Percentiles rank a stretch among this genome's conserved stretches.
Evolutionary conservation across 2,113 vertebrate species (phyloP).

Genomic region (Malurus elegans): DNA sequence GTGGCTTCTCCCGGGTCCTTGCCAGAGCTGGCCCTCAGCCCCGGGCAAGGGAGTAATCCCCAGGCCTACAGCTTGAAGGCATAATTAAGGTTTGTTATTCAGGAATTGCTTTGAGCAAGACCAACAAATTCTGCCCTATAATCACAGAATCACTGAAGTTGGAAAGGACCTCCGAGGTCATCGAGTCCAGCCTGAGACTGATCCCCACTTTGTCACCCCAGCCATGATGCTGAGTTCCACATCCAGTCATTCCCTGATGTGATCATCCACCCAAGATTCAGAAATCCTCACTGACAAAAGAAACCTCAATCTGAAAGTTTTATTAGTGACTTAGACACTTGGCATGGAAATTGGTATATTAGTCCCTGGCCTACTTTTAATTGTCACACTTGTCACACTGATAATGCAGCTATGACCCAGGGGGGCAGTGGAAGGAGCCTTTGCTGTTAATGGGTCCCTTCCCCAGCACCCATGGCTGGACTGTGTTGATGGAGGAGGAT

Average conservation of each 20-base stretch:
- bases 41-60: no score
- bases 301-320: not conserved
- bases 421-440: not conserved
- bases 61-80: not conserved
- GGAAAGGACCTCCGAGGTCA: not conserved
- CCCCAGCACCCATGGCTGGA: accelerated
- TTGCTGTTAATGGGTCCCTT: not conserved
- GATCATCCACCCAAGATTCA: not conserved
- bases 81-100: not conserved
- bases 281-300: not conserved
- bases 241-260: not conserved
- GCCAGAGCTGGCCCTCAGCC: not conserved
- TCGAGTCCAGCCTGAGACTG: not conserved
- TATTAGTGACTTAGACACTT: not conserved
- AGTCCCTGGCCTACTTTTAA: not conserved
- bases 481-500: not conserved
- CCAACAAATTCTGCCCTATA: not conserved
- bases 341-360: not conserved
- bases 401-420: accelerated
- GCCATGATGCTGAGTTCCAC: not conserved
- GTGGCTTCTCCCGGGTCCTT: not conserved
- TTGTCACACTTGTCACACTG: not conserved
- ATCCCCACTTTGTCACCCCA: not conserved
- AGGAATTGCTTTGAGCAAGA: not conserved
- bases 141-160: not conserved